Conservation (phyloP, 1,140 invertebrate species). For the Limonius californicus region DNA sequence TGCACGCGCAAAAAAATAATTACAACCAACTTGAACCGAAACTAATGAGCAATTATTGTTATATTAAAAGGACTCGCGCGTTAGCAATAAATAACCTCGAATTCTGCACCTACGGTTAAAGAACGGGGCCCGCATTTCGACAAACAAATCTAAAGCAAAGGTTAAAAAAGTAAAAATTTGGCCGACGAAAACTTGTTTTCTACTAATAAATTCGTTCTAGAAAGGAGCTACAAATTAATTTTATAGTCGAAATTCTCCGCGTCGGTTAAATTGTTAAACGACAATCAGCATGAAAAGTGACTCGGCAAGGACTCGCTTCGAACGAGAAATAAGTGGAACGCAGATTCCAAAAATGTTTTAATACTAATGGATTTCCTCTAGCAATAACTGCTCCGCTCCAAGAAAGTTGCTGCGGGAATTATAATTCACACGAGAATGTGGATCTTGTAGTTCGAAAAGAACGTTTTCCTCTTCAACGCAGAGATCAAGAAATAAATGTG, state of each 20-base stretch:
- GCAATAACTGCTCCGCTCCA: neutral
- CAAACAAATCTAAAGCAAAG: too few relatives aligned
- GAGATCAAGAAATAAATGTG: too few relatives aligned
- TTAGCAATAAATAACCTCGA: neutral
- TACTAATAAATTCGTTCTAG: too few relatives aligned
- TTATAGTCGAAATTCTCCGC: neutral
- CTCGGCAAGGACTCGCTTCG: neutral
- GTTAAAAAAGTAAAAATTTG: too few relatives aligned
- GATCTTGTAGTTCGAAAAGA: too few relatives aligned
- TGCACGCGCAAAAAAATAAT: neutral
- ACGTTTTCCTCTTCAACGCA: too few relatives aligned
- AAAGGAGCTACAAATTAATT: neutral
- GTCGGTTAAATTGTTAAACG: neutral
- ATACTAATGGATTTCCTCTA: conserved; percentile 1
- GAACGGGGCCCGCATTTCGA: too few relatives aligned
- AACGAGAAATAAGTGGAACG: neutral
- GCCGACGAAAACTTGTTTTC: too few relatives aligned
- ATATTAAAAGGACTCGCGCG: neutral
- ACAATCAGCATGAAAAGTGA: neutral
- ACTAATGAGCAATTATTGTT: neutral
- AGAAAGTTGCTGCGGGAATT: neutral
- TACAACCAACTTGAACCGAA: neutral
- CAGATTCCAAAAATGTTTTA: neutral
- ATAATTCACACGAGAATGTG: neutral
- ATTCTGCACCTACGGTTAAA: neutral